Percentiles rank a stretch among this genome's conserved stretches.
These are phyloP conservation scores for Tympanuchus pallidicinctus DNA, from an alignment of 2,113 vertebrate species.

Conservation along the genomic window DNA sequence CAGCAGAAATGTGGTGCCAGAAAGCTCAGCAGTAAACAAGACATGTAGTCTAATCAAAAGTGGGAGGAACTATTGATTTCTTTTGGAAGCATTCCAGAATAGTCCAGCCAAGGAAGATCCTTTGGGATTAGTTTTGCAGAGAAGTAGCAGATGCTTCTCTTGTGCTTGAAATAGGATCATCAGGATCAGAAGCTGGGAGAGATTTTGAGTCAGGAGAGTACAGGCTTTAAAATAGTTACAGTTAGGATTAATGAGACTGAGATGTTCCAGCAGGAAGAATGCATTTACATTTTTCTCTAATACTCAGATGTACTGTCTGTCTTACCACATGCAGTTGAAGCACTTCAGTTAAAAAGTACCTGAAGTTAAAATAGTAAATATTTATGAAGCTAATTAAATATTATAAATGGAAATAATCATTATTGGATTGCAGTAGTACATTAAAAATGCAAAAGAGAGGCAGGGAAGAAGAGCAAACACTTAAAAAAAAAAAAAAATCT, in stretches of 20 bases:
- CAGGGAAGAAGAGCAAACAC: background rate
- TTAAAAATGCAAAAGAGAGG: background rate
- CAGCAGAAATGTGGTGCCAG: background rate
- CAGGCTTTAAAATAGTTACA: background rate
- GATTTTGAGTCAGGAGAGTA: background rate
- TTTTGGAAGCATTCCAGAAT: background rate
- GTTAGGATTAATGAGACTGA: background rate
- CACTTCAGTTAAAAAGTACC: background rate
- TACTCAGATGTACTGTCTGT: background rate
- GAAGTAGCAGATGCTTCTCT: constrained; percentile 21
- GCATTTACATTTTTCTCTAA: background rate
- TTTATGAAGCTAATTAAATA: background rate
- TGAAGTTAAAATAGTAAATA: background rate
- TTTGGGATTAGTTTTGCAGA: constrained; percentile 16
- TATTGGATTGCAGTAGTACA: background rate
- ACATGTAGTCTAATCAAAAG: background rate
- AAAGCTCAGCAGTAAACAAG: background rate
- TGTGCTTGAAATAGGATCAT: constrained; percentile 10
- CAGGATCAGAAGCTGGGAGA: background rate
- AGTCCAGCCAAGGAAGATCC: background rate
- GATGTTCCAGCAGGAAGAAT: background rate
- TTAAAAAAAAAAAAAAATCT: background rate
- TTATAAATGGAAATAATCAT: background rate
- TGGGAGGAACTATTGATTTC: background rate
- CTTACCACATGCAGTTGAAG: background rate